A percentile compares a stretch with the other conserved stretches of the same genome.
Evolutionary conservation across 2,797 vertebrate species (phyloP).

Genomic region (Cyclura pinguis): DNA sequence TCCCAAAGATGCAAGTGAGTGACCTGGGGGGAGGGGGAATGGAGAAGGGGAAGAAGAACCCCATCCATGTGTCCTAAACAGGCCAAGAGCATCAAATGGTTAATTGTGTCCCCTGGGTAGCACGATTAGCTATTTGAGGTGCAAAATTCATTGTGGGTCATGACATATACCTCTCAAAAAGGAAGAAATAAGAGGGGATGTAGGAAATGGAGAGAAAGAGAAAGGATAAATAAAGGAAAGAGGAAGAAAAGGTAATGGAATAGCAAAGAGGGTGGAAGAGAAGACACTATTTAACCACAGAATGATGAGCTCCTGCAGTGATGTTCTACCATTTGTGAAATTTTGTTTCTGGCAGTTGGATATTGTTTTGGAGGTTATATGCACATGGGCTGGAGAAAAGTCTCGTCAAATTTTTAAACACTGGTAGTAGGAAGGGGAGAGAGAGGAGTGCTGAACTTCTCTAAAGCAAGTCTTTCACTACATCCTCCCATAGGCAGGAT

Average conservation of each 20-base stretch:
- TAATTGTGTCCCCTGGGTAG: no score
- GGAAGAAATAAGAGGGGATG: background rate
- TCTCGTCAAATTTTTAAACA: no score
- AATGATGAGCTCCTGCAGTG: background rate
- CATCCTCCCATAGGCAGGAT: background rate
- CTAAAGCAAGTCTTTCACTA: background rate
- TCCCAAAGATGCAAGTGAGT: no score
- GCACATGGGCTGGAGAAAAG: no score
- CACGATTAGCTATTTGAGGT: no score
- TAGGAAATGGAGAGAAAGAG: background rate
- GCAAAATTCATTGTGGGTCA: no score
- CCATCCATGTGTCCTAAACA: no score
- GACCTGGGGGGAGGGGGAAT: no score
- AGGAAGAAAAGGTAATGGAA: background rate
- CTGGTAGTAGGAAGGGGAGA: no score
- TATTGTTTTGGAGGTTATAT: no score
- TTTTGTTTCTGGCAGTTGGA: background rate
- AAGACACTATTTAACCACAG: background rate
- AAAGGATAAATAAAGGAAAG: background rate
- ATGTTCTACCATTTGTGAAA: background rate
- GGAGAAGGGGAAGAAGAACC: no score
- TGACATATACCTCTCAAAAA: background rate
- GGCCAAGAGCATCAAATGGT: no score
- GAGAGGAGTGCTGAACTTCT: background rate
- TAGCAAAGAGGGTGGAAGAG: background rate